Evolutionary conservation across 2,113 vertebrate species (phyloP).

Genomic region (Potamarius usumacintae): DNA sequence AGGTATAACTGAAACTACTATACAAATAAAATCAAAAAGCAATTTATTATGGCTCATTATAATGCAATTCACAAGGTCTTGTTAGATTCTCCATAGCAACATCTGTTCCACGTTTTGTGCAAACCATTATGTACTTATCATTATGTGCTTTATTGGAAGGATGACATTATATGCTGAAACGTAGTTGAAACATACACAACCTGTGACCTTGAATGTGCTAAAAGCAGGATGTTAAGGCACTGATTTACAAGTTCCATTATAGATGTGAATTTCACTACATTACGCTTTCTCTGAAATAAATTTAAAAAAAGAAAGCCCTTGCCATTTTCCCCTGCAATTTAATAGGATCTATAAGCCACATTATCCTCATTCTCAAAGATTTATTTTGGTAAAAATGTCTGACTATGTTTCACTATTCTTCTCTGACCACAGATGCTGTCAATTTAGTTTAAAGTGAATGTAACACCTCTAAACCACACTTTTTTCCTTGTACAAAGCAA

Average conservation of each 20-base stretch:
- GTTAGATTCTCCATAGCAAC: slow-evolving; percentile 35
- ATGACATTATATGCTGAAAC: background rate
- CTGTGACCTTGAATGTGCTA: slow-evolving; percentile 13
- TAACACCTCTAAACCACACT: no score
- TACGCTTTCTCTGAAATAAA: background rate
- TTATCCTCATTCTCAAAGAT: background rate
- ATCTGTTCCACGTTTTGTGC: background rate
- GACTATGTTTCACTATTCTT: background rate
- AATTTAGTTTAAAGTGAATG: background rate
- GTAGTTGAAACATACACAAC: background rate
- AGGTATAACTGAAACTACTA: background rate
- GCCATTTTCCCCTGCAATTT: background rate
- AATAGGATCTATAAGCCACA: background rate
- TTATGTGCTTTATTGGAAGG: background rate
- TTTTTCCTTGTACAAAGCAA: no score
- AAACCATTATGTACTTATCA: background rate
- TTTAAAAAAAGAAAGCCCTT: background rate
- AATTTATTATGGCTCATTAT: slow-evolving; percentile 15
- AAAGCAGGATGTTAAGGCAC: background rate
- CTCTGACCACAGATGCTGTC: background rate
- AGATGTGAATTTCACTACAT: background rate
- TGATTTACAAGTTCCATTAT: background rate
- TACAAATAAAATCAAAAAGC: slow-evolving; percentile 7
- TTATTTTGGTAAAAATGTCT: background rate
- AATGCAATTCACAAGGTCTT: slow-evolving; percentile 12